A percentile compares a stretch with the other conserved stretches of the same genome.
Conservation (phyloP, 1,140 invertebrate species). For the Tetragnatha versicolor region DNA sequence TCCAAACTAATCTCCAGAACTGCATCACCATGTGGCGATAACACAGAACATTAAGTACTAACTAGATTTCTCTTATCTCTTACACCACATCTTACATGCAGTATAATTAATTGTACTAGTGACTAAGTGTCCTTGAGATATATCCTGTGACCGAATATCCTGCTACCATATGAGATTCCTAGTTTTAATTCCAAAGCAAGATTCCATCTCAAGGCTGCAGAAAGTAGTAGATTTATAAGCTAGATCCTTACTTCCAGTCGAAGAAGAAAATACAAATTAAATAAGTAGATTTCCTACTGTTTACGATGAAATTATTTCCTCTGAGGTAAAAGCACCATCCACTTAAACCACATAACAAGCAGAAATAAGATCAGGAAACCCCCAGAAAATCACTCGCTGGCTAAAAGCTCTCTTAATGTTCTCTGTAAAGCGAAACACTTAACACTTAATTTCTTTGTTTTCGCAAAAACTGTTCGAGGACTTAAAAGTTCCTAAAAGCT, state of each 20-base stretch:
- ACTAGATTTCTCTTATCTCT: no score
- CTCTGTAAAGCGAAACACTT: constrained; percentile 11
- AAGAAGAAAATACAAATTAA: constrained; percentile 23
- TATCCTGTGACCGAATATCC: no score
- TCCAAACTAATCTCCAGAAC: neutral
- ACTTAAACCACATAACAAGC: constrained; percentile 26
- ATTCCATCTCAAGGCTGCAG: no score
- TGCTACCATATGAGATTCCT: no score
- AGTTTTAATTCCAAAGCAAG: no score
- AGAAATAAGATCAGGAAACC: constrained; percentile 13
- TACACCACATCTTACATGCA: no score
- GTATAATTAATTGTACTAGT: no score
- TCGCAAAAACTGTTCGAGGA: constrained; percentile 1
- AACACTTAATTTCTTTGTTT: constrained; percentile 26
- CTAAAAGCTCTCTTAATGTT: constrained; percentile 24
- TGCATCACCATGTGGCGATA: no score
- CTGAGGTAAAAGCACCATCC: constrained; percentile 14
- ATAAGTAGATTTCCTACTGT: constrained; percentile 7
- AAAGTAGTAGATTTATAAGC: no score
- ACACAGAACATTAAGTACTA: no score
- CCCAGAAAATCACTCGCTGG: neutral
- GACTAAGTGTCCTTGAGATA: no score
- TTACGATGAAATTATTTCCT: constrained; percentile 24
- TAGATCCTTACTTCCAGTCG: no score
- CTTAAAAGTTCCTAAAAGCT: constrained; percentile 15